These are phyloP conservation scores for Trachelipus rathkii DNA, from an alignment of 1,140 invertebrate genomes.

Conservation along the genomic window DNA sequence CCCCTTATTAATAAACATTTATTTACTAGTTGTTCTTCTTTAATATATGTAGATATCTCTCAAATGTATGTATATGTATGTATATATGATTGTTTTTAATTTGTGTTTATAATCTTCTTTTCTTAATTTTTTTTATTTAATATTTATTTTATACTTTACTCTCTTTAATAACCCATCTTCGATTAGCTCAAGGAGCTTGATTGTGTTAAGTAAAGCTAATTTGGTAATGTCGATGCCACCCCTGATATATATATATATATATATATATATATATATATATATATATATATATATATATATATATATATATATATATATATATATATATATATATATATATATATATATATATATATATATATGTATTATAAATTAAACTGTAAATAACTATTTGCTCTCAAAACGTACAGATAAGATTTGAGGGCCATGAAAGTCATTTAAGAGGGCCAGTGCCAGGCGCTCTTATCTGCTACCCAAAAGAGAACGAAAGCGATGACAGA, in stretches of 20 bases:
- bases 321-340: background rate
- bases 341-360: background rate
- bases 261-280: slow-evolving; percentile 16
- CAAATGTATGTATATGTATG: no score
- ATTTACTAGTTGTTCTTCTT: no score
- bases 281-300: slow-evolving; percentile 17
- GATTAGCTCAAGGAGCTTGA: no score
- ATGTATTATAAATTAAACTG: background rate
- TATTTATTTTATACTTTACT: no score
- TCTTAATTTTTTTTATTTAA: no score
- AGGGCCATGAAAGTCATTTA: slow-evolving; percentile 19
- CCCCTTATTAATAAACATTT: no score
- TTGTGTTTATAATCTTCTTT: no score
- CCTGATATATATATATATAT: slow-evolving; percentile 18
- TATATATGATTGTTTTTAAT: no score
- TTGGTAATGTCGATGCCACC: no score
- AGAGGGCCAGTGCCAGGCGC: slow-evolving; percentile 31
- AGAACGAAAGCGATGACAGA: slow-evolving; percentile 30
- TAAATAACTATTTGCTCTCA: background rate
- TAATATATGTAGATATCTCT: no score
- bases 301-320: background rate
- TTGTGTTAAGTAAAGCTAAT: no score
- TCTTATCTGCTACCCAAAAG: slow-evolving; percentile 34
- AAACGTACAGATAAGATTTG: background rate
- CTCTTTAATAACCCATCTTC: no score